phyloP scores from a whole-genome alignment of 1,140 invertebrate genomes.

The Stratiolaelaps scimitus region DNA sequence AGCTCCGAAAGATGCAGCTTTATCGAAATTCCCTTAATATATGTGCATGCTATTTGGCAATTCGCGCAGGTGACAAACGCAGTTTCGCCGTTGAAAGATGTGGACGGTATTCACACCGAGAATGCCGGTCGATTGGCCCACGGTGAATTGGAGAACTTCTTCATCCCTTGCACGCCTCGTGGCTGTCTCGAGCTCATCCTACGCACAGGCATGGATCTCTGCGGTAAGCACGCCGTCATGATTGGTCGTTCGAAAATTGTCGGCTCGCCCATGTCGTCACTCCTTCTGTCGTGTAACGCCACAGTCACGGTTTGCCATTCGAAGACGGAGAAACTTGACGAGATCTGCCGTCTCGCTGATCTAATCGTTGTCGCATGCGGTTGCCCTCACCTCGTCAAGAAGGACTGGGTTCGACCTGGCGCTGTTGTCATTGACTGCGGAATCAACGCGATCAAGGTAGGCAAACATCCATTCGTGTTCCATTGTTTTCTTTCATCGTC shows the following conservation, averaged over 20 bases:
- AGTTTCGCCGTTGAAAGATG: slow-evolving; percentile 75
- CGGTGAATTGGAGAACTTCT: slow-evolving; percentile 56
- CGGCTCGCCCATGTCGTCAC: slow-evolving; percentile 80
- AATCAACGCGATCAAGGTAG: slow-evolving; percentile 83
- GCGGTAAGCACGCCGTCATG: slow-evolving; percentile 31
- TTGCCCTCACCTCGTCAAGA: slow-evolving; percentile 75
- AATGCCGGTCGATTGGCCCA: slow-evolving; percentile 69
- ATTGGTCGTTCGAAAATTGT: slow-evolving; percentile 71
- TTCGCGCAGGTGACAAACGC: slow-evolving; percentile 62
- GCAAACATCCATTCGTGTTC: slow-evolving; percentile 38
- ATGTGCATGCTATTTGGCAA: too few relatives aligned
- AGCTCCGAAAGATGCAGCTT: too few relatives aligned
- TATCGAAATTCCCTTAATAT: too few relatives aligned
- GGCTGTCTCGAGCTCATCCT: slow-evolving; percentile 86
- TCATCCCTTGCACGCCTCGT: slow-evolving; percentile 82
- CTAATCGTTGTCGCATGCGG: slow-evolving; percentile 94
- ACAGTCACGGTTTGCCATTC: slow-evolving; percentile 96
- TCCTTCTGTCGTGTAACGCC: slow-evolving; percentile 90
- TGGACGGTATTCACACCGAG: slow-evolving; percentile 78
- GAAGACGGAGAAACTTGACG: slow-evolving; percentile 65
- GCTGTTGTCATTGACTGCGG: slow-evolving; percentile 99
- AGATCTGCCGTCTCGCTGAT: slow-evolving; percentile 54
- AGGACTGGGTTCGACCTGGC: slow-evolving; percentile 85
- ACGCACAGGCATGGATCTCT: slow-evolving; percentile 43
- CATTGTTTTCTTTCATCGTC: slow-evolving; percentile 14